Conservation (phyloP, 2,797 vertebrate species). For the Hipposideros larvatus region DNA sequence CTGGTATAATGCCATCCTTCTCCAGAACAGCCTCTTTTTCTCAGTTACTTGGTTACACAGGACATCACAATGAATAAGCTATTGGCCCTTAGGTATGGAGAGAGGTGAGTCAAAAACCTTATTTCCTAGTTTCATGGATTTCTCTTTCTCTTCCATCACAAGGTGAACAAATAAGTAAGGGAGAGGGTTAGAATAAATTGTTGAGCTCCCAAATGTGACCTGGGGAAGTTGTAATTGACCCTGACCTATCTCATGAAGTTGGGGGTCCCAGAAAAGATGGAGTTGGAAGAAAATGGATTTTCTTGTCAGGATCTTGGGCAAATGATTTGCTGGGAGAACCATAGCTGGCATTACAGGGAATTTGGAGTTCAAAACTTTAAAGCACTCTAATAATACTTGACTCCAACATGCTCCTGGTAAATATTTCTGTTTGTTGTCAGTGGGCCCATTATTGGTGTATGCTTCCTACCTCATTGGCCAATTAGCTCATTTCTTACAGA, state of each 20-base stretch:
- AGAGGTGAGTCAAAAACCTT: not conserved
- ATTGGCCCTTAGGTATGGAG: not conserved
- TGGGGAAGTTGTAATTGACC: not conserved
- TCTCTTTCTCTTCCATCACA: not conserved
- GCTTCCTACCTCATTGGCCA: not conserved
- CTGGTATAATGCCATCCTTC: not conserved
- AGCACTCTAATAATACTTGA: not conserved
- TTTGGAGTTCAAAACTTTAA: not conserved
- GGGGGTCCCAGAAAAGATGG: not conserved
- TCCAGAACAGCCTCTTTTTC: not conserved
- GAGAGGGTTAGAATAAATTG: not conserved
- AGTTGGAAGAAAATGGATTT: not conserved
- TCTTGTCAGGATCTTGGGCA: not conserved
- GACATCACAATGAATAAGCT: not conserved
- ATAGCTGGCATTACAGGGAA: not conserved
- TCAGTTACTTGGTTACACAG: not conserved
- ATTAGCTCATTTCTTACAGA: not conserved
- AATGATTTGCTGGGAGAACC: slow-evolving; percentile 1
- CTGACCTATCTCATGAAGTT: not conserved
- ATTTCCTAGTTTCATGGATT: slow-evolving; percentile 14
- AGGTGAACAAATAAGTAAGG: not conserved
- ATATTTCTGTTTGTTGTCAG: not conserved
- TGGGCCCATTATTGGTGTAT: not conserved
- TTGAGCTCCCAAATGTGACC: not conserved
- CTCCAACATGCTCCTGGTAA: not conserved